Evolutionary conservation across 2,888 invertebrate species (phyloP), one percentile per base, ranked within the genome.

Genomic region (Chymomyza amoena): DNA sequence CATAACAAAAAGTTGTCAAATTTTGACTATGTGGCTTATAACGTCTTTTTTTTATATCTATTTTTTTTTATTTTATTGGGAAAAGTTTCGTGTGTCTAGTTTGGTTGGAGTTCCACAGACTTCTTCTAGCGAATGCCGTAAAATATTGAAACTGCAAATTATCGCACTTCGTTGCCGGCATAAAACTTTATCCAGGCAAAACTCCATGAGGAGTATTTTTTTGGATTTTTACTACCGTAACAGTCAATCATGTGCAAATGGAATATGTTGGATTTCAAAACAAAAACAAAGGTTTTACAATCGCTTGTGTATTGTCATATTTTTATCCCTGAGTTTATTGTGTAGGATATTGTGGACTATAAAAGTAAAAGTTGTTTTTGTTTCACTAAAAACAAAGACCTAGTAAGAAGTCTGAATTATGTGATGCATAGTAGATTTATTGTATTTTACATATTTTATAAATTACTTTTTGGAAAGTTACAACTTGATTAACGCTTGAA

Each of bases 91-190:
- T 4, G 0, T 60, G 15, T 51, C 18, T 67, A 28, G 32, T 63
- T 74, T 72, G 72, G 62, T 62, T 64, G 61, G 20, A 45, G 66
- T n/a, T 57, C 67, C 77, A 75, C 61, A 32, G 13, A 56, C 36
- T 63, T 64, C 63, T 65, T 64, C 63, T 65, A 68, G 69, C 64
- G 60, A 73, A 72, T 76, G 28, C 63, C 62, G 70, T 68, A 65
- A 70, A 71, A 85, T 75, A 81, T 73, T 73, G 76, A 83, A 86
- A 70, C 63, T 73, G 69, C 78, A 87, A 85, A 80, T 80, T 87
- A 72, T 82, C 71, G 67, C 77, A 75, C 69, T 72, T 73, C 68
- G 81, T 77, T 71, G 77, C 73, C 74, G 70, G 66, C 69, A 65
- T 62, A 69, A 75, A 87, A 75, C 63, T 79, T 87, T 75, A 61